A percentile compares a stretch with the other conserved stretches of the same genome.
Evolutionary conservation across 2,888 invertebrate species (phyloP).

Genomic region (Drosophila atroscutellata): DNA sequence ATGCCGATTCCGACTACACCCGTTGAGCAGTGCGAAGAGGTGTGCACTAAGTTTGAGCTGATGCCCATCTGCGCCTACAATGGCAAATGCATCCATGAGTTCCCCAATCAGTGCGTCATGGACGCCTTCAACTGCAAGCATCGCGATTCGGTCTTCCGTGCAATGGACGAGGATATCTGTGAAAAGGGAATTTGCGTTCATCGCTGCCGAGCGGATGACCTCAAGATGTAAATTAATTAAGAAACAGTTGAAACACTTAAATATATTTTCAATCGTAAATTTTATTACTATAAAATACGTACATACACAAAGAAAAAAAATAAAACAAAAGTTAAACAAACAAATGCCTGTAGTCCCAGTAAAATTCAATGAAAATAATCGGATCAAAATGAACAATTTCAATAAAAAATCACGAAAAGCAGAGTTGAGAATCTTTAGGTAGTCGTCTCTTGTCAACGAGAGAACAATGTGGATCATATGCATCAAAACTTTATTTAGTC

Average conservation of each 20-base stretch:
- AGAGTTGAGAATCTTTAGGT: background rate
- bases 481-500: background rate
- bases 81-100: slow-evolving; percentile 77
- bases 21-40: slow-evolving; percentile 61
- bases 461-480: background rate
- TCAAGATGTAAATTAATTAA: slow-evolving; percentile 35
- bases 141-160: slow-evolving; percentile 67
- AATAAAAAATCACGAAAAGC: background rate
- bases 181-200: slow-evolving; percentile 46
- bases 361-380: background rate
- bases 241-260: no score
- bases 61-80: slow-evolving; percentile 78
- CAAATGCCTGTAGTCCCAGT: background rate
- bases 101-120: slow-evolving; percentile 80
- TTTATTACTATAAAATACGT: background rate
- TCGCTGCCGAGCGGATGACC: slow-evolving; percentile 65
- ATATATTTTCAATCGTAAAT: background rate
- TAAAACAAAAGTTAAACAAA: background rate
- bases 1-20: slow-evolving; percentile 17
- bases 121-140: slow-evolving; percentile 81
- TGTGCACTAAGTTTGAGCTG: slow-evolving; percentile 79
- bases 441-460: background rate
- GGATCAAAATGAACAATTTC: background rate
- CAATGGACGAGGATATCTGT: slow-evolving; percentile 71
- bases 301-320: background rate